Conservation (phyloP, 2,888 invertebrate genomes). For the Lymantria dispar region DNA sequence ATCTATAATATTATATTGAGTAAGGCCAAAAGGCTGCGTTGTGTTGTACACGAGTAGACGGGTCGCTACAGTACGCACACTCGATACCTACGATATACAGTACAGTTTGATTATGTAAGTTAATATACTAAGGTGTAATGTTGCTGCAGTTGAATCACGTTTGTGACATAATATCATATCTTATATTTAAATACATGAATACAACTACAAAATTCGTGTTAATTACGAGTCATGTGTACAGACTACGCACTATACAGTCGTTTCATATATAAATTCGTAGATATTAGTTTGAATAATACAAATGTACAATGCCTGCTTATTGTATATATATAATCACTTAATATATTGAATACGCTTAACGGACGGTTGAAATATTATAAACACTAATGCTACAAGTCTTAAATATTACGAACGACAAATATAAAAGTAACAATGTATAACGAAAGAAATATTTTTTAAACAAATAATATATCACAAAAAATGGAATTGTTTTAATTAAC, state of each 20-base stretch:
- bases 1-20: constrained; percentile 48
- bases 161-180: neutral
- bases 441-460: constrained; percentile 4
- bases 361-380: constrained; percentile 32
- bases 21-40: constrained; percentile 46
- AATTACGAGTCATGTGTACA: neutral
- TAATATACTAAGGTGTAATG: neutral
- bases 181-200: neutral
- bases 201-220: neutral
- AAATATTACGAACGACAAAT: constrained; percentile 6
- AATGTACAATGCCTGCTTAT: constrained; percentile 15
- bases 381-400: constrained; percentile 20
- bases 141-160: neutral
- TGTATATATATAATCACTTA: constrained; percentile 1
- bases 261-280: constrained; percentile 11
- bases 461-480: constrained; percentile 14
- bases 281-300: constrained; percentile 19
- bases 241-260: constrained; percentile 5
- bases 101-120: neutral
- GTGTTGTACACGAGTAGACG: constrained; percentile 26
- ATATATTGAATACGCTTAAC: constrained; percentile 23
- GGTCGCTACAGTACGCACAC: neutral
- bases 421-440: constrained; percentile 11
- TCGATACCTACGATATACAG: neutral
- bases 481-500: constrained; percentile 7